Percentiles rank a stretch among this genome's conserved stretches.
Conservation (phyloP, 2,797 vertebrate genomes). For the Diglossa cyanea region DNA sequence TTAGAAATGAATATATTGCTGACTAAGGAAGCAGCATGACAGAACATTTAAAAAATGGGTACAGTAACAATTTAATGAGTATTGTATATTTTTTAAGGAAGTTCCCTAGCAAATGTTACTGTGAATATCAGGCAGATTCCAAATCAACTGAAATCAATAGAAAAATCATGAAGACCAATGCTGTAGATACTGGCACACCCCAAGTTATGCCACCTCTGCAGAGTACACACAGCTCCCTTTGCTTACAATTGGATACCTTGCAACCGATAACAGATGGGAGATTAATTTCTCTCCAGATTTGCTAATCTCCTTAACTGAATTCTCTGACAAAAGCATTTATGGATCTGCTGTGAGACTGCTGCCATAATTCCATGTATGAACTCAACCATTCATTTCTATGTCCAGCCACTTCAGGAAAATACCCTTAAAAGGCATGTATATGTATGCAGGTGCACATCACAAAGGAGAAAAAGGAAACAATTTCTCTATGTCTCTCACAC, state of each 20-base stretch:
- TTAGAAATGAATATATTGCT: neutral
- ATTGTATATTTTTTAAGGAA: neutral
- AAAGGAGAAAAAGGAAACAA: neutral
- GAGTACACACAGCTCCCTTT: neutral
- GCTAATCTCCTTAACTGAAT: slow-evolving; percentile 26
- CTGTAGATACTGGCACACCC: neutral
- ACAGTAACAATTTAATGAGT: neutral
- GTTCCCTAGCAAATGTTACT: neutral
- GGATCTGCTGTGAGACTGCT: neutral
- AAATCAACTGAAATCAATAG: neutral
- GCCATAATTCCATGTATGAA: neutral
- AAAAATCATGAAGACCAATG: neutral
- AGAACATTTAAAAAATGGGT: neutral
- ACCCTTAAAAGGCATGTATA: neutral
- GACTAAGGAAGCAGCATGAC: neutral
- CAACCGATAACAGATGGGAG: neutral
- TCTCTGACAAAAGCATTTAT: slow-evolving; percentile 36
- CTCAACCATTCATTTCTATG: neutral
- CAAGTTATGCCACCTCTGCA: neutral
- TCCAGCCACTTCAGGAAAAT: neutral
- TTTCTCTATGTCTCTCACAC: neutral
- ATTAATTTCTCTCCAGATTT: slow-evolving; percentile 45
- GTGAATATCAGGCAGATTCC: neutral
- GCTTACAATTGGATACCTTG: neutral
- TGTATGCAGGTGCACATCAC: neutral